Evolutionary conservation across 1,140 invertebrate species (phyloP), one percentile per base, ranked within the genome.

Genomic region (Orius laevigatus): DNA sequence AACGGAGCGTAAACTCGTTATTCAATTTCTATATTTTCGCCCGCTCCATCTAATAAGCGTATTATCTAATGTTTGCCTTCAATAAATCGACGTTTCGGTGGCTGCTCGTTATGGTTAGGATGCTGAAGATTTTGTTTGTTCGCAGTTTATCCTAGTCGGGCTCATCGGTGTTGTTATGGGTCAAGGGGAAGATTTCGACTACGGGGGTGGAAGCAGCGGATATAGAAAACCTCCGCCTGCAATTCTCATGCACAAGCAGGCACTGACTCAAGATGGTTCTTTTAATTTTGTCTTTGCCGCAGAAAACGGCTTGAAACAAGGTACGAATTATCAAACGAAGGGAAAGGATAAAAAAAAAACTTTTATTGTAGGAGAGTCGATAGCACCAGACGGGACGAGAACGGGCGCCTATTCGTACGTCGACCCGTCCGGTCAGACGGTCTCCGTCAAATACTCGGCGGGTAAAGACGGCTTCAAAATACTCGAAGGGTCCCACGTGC

Each of bases 331-430:
- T 38, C 11, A n/a, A 38, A n/a, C n/a, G n/a, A n/a, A n/a, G n/a
- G n/a, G 36, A 38, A 38, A n/a, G 10, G 10, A 12, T 3, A 38
- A n/a, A 38, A 12, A 12, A 5, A 38, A 4, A 38, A 38, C n/a
- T 38, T 42, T 42, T 19, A 6, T 11, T 45, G 8, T 18, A 45
- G 43, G 8, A 72, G 75, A 39, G 73, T 73, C 18, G 73, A 77
- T 77, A 32, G 66, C 70, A 14, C 73, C 74, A 2, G 76, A 77
- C 56, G 75, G 75, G 2, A 73, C 70, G 14, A 63, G 75, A 43
- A 71, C 70, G 5, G 78, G 78, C 2, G 70, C 69, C 5, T 78
- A 78, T 56, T 73, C 74, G 44, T 77, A 76, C 60, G 66, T 74
- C 32, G 74, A 75, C 49, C 71, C 72, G 2, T 65, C 63, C 51